Conservation (phyloP, 2,113 vertebrate species). For the Hydrochoerus hydrochaeris region DNA sequence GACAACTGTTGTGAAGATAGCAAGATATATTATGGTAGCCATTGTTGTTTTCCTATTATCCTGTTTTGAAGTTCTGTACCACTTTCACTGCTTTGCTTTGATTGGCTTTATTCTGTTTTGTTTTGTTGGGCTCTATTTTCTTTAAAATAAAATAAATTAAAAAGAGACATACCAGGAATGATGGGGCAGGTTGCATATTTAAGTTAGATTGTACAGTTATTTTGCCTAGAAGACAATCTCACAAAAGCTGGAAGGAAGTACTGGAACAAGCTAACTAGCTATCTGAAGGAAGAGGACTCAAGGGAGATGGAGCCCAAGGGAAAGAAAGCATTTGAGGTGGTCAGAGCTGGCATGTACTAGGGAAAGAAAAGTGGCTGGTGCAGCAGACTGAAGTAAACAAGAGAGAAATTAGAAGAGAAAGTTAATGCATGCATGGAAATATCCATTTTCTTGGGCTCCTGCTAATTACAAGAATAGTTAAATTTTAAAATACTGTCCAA, state of each 20-base stretch:
- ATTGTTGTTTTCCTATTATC: no score
- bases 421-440: neutral
- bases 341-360: neutral
- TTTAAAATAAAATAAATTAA: no score
- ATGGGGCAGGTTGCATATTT: neutral
- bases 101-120: no score
- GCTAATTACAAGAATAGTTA: neutral
- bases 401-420: neutral
- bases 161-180: neutral
- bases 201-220: neutral
- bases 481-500: neutral
- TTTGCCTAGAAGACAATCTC: neutral
- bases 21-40: no score
- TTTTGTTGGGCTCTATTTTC: no score
- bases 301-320: neutral
- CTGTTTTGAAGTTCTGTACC: no score
- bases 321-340: neutral
- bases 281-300: neutral
- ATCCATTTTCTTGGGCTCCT: neutral
- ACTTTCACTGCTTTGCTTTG: no score
- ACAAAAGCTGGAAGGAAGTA: conserved; percentile 38
- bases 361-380: neutral
- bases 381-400: neutral
- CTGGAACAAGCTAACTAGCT: neutral
- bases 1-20: no score